phyloP scores from a whole-genome alignment of 2,797 vertebrate species.

The Darevskia nairensis region DNA sequence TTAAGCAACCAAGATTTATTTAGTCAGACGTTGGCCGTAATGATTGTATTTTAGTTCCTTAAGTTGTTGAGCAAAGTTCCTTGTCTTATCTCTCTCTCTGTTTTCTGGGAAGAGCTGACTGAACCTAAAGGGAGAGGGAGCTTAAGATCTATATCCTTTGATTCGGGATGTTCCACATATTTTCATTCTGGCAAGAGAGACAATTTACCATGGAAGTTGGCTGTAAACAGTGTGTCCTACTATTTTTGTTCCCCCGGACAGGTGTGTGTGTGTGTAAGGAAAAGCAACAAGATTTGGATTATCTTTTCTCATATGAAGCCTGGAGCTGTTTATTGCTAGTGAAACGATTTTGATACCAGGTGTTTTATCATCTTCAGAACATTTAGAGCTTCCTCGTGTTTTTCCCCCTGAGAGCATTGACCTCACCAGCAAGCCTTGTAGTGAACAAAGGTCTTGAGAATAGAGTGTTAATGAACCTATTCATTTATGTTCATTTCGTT shows the following conservation, averaged over 20 bases:
- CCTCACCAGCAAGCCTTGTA: slow-evolving; percentile 48
- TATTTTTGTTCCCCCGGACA: neutral
- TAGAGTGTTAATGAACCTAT: slow-evolving; percentile 36
- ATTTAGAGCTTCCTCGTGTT: slow-evolving; percentile 9
- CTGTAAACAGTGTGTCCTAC: neutral
- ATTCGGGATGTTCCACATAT: neutral
- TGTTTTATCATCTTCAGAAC: slow-evolving; percentile 57
- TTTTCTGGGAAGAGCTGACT: neutral
- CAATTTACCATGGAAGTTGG: neutral
- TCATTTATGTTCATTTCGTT: slow-evolving; percentile 48
- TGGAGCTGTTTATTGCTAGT: neutral
- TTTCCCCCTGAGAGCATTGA: slow-evolving; percentile 55
- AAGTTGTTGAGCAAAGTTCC: neutral
- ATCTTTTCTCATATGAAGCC: neutral
- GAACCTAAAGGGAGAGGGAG: neutral
- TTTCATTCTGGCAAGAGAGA: neutral
- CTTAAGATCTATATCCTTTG: neutral
- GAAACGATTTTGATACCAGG: slow-evolving; percentile 32
- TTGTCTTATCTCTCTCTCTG: neutral
- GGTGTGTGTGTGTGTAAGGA: neutral
- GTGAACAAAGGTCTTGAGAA: slow-evolving; percentile 58
- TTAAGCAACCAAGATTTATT: too few species aligned
- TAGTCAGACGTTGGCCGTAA: too few species aligned
- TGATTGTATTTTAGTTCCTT: neutral
- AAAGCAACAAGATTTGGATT: neutral